Percentiles rank a stretch among this genome's conserved stretches.
Conservation (phyloP, 2,113 vertebrate species). For the Prochilodus magdalenae region DNA sequence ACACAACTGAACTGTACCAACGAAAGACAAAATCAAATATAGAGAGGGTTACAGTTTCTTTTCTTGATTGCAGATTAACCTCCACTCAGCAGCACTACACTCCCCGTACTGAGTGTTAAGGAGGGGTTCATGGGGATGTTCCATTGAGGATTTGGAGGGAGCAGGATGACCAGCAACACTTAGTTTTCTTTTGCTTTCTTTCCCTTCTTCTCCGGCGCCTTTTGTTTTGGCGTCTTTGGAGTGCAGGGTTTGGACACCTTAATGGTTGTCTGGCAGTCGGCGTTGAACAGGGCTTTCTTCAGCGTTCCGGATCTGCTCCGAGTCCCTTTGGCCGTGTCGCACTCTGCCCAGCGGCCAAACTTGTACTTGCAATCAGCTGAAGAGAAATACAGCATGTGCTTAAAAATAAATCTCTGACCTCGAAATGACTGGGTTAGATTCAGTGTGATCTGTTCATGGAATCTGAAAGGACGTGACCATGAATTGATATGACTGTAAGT, state of each 20-base stretch:
- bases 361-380: slow-evolving; percentile 96
- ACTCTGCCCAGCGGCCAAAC: slow-evolving; percentile 89
- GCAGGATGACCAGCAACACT: slow-evolving; percentile 17
- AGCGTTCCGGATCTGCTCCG: slow-evolving; percentile 87
- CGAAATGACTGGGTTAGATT: too few species aligned
- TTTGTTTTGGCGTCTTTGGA: slow-evolving; percentile 80
- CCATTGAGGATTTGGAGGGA: slow-evolving; percentile 16
- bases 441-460: too few species aligned
- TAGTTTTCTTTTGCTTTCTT: slow-evolving; percentile 81
- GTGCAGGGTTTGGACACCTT: slow-evolving; percentile 91
- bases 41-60: slow-evolving; percentile 52
- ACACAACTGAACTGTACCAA: slow-evolving; percentile 45
- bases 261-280: slow-evolving; percentile 87
- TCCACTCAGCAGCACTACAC: slow-evolving; percentile 13
- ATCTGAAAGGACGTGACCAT: too few species aligned
- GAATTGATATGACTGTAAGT: too few species aligned
- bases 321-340: slow-evolving; percentile 81
- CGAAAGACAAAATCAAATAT: slow-evolving; percentile 50
- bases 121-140: slow-evolving; percentile 27
- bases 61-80: slow-evolving; percentile 34
- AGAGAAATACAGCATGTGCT: neutral
- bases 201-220: slow-evolving; percentile 82
- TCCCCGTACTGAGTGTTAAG: slow-evolving; percentile 24
- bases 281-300: slow-evolving; percentile 92
- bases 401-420: too few species aligned